These are phyloP conservation scores for Aplochiton taeniatus DNA, from an alignment of 2,797 vertebrate genomes.

Conservation along the genomic window DNA sequence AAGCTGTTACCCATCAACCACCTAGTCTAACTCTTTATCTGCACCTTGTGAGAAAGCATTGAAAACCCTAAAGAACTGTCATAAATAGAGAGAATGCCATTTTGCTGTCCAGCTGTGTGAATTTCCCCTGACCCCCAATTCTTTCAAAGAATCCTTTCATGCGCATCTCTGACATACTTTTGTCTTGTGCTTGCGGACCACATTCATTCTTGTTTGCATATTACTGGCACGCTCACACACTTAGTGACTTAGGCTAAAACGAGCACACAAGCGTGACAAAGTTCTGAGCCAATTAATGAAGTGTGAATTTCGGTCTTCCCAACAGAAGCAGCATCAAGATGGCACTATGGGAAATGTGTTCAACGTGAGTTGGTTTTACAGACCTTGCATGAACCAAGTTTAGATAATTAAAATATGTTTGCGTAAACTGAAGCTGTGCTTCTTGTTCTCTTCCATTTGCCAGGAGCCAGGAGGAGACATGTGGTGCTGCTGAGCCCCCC, in stretches of 20 bases:
- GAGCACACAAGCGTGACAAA: not conserved
- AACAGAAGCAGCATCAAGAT: slow-evolving; percentile 62
- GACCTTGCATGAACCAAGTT: not conserved
- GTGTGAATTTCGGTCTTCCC: slow-evolving; percentile 23
- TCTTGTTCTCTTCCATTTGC: slow-evolving; percentile 21
- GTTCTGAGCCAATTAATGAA: not conserved
- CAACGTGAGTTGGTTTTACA: not conserved
- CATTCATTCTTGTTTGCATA: no score
- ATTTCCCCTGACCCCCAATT: slow-evolving; percentile 1
- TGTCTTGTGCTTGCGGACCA: not conserved
- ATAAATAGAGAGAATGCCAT: not conserved
- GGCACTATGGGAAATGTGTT: slow-evolving; percentile 28
- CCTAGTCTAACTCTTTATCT: no score
- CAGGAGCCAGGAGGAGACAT: slow-evolving; percentile 44
- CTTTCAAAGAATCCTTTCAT: slow-evolving; percentile 28
- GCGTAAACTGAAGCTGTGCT: not conserved
- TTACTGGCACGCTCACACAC: not conserved
- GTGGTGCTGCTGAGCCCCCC: slow-evolving; percentile 85
- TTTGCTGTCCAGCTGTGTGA: not conserved
- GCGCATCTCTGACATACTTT: not conserved
- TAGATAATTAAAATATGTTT: not conserved
- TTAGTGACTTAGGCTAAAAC: not conserved
- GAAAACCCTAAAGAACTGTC: not conserved
- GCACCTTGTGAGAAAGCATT: not conserved
- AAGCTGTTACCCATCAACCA: slow-evolving; percentile 41